Evolutionary conservation across 1,140 invertebrate genomes (phyloP), one percentile per base, ranked within the genome.

Genomic region (Halictus rubicundus): DNA sequence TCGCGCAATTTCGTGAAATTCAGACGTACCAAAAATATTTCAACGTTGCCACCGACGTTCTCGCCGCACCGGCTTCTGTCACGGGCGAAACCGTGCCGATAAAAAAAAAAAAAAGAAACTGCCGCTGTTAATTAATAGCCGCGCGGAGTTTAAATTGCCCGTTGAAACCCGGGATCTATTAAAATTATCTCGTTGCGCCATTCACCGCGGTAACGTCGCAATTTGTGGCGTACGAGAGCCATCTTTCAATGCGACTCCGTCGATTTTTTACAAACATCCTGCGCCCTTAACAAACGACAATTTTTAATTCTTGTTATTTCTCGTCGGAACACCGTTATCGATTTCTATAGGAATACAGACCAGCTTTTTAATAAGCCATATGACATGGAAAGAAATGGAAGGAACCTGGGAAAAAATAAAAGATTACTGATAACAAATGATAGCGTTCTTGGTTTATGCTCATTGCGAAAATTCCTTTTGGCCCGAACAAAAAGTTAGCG

Each of bases 101-200:
- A 21, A 8, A 37, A 61, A 19, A 54, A 42, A 19, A 3, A 1
- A 21, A 8, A 37, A 61, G 7, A 54, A 42, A 19, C 49, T 70
- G 70, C 37, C 75, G 27, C 57, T 7, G 49, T 70, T 70, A 77
- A 77, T 70, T 77, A 70, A 75, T 68, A 75, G 49, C 21, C 7
- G 25, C 49, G 49, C 19, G 23, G 63, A n/a, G n/a, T 57, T 75
- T 75, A 65, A 68, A 54, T 42, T 27, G 39, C 46, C 42, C 27
- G 37, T 57, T 59, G 37, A 68, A 77, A 70, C 25, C 16, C 8
- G 21, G 16, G 68, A 60, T 23, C 42, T 27, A 66, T 70, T 21
- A 46, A 52, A 70, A 77, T 77, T 77, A 77, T 61, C 54, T 9
- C 39, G 54, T 21, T 25, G 25, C 65, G 65, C 23, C 54, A 37